Evolutionary conservation across 2,113 vertebrate species (phyloP).

Genomic region (Cephalopholis sonnerati): DNA sequence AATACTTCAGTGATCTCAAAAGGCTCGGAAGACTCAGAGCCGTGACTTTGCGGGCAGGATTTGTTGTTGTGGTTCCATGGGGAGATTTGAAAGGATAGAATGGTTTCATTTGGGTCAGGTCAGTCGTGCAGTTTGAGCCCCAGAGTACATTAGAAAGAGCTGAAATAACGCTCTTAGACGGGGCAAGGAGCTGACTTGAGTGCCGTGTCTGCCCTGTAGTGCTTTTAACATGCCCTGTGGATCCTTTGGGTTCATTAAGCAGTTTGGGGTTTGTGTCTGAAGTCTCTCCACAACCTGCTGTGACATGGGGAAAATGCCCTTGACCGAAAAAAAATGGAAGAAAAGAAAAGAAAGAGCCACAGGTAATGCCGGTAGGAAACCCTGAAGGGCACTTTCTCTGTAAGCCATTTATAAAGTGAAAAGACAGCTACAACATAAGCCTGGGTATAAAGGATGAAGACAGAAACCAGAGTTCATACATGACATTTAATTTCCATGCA

Average conservation of each 20-base stretch:
- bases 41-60: constrained; percentile 30
- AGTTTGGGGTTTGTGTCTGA: constrained; percentile 58
- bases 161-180: constrained; percentile 67
- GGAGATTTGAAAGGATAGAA: constrained; percentile 69
- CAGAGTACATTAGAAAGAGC: constrained; percentile 74
- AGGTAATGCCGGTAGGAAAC: constrained; percentile 31
- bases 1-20: constrained; percentile 36
- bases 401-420: constrained; percentile 40
- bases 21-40: constrained; percentile 26
- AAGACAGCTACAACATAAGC: not conserved
- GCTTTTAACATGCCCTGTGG: constrained; percentile 70
- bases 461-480: constrained; percentile 1
- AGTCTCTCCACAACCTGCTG: constrained; percentile 38
- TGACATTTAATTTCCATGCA: not conserved
- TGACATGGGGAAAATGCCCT: constrained; percentile 51
- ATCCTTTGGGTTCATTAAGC: constrained; percentile 69
- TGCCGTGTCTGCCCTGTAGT: constrained; percentile 55
- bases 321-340: constrained; percentile 23
- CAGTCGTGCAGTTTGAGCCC: constrained; percentile 64
- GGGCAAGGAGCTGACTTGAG: constrained; percentile 59
- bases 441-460: not conserved
- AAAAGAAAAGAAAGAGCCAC: constrained; percentile 3
- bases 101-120: constrained; percentile 72
- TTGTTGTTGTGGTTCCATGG: constrained; percentile 57
- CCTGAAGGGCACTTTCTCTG: constrained; percentile 42